Conservation (phyloP, 1,140 invertebrate species). For the Apocrypta bakeri region DNA sequence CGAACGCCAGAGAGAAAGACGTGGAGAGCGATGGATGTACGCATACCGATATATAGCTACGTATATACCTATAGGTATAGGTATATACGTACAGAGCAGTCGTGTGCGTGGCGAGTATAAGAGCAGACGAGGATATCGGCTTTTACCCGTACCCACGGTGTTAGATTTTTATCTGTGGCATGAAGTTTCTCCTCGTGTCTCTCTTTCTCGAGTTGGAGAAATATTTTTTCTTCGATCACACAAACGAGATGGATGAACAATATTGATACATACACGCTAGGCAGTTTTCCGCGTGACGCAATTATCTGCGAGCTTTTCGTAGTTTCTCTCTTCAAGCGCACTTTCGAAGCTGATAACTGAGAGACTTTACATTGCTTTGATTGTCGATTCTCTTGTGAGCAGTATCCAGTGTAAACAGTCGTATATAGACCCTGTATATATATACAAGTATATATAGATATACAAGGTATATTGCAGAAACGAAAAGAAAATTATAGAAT, state of each 20-base stretch:
- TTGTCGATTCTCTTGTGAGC: no score
- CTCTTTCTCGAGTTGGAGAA: neutral
- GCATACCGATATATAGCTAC: neutral
- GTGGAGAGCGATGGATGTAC: neutral
- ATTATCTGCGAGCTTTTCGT: neutral
- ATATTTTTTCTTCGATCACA: neutral
- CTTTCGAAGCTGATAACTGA: no score
- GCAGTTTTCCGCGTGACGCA: conserved; percentile 10
- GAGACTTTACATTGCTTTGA: no score
- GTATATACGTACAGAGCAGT: neutral
- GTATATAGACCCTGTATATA: no score
- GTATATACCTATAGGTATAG: neutral
- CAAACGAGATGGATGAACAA: neutral
- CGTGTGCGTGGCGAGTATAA: conserved; percentile 1
- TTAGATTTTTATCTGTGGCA: conserved; percentile 25
- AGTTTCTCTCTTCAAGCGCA: no score
- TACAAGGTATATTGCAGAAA: no score
- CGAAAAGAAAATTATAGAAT: no score
- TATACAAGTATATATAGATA: no score
- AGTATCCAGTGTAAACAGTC: no score
- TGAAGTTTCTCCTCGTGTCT: neutral
- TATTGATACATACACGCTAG: neutral
- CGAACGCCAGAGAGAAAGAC: neutral
- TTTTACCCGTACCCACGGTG: conserved; percentile 35
- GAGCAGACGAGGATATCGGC: conserved; percentile 17